Evolutionary conservation across 1,140 invertebrate species (phyloP), one percentile per base, ranked within the genome.

Genomic region (Metopolophium dirhodum): DNA sequence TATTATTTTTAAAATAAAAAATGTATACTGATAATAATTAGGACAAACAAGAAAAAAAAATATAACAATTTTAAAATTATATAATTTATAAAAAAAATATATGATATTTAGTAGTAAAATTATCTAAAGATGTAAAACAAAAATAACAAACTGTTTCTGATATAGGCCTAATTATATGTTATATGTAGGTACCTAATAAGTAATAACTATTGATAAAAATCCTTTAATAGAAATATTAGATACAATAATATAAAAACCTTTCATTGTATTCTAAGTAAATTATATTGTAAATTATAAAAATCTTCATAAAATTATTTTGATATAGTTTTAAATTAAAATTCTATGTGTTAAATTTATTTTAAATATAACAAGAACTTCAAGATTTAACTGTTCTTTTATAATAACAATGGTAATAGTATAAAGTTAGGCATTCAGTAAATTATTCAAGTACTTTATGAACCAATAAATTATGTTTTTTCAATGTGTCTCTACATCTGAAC

Each of bases 391-490:
- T 23, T 83, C n/a, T 83, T 83, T 77, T n/a, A n/a, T 45, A 85
- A 26, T 85, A 87, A 51, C 86, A n/a, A 87, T 87, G 26, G 45
- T 49, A 22, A 87, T 49, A 47, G 30, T 87, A 30, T 30, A 87
- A 35, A n/a, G 26, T 87, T 49, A 41, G 22, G 14, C 41, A 9
- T 49, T 49, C 1, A 41, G 37, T 26, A 54, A 54, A 47, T 89
- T 57, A 57, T 37, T 89, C 51, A n/a, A 89, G 20, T 26, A 54
- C 3, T 41, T 92, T 92, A 54, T 93, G 91, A 45, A 93, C 37
- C 2, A 86, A 41, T 49, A 93, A 20, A 23, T 49, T 57, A 37
- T 93, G 91, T n/a, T 86, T 85, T 85, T 93, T 93, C 49, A 93
- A 47, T 30, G 91, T 77, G 7, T 51, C 77, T n/a, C n/a, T 85